Evolutionary conservation across 2,113 vertebrate species (phyloP), one percentile per base, ranked within the genome.

Genomic region (Hyla sarda): DNA sequence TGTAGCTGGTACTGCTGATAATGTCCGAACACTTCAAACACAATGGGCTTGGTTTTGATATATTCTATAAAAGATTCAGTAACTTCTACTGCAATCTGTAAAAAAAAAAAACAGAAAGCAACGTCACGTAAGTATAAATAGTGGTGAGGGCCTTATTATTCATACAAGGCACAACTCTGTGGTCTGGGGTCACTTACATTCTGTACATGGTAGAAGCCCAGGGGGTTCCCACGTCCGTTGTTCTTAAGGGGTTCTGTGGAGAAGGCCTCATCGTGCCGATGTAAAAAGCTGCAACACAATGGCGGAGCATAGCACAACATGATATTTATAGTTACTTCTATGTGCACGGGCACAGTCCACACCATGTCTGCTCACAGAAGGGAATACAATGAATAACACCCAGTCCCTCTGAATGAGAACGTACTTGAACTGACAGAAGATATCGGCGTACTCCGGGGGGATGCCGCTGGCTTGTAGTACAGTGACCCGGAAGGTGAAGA

Each of bases 391-490:
- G 48, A 50, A 54, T 5, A 54, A 1, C 50, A 54, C 50, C 28
- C n/a, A 13, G 25, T 13, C 28, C 1, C 25, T 65, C 28, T 30
- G 2, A 32, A 32, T 32, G 12, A 52, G 0, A 34, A 32, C 82
- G 98, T 93, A 99, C 98, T 99, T 99, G 95, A 99, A 99, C 87
- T 99, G 98, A 91, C 98, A 99, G 92, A 99, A 99, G 89, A 99
- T 99, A 74, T 99, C 98, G 0, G 98, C 98, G 0, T 97, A 99
- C 87, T 99, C 98, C 0, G 97, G 96, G 2, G 93, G 96, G 92
- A 99, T 92, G 34, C 97, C 96, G 0, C 92, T 95, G 90, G 98
- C 98, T 92, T 99, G 98, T 0, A 99, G 93, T 87, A 99, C 98
- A 0, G 98, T 99, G 76, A 99, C 98, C 0, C 98, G 96, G 92